Conservation (phyloP, 2,797 vertebrate genomes). For the Netta rufina region DNA sequence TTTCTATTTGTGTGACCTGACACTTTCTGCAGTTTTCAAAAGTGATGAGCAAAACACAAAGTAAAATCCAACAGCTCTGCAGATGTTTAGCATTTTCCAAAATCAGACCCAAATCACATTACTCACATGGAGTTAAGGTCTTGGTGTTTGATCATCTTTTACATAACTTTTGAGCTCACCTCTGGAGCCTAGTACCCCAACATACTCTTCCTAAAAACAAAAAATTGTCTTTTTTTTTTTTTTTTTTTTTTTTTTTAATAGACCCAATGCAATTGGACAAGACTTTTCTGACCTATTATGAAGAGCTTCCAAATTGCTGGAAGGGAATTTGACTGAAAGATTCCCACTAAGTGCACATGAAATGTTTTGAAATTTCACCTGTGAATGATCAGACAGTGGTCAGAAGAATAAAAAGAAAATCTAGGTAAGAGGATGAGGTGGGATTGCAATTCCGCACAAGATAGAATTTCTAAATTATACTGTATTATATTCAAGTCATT, state of each 20-base stretch:
- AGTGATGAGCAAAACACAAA: background rate
- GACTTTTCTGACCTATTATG: background rate
- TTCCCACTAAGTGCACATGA: background rate
- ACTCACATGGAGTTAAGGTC: background rate
- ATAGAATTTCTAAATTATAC: constrained; percentile 54
- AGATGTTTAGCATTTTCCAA: background rate
- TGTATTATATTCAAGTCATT: background rate
- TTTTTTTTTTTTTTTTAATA: background rate
- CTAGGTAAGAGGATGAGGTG: constrained; percentile 27
- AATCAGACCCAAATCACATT: background rate
- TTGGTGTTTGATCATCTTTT: background rate
- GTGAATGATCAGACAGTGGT: constrained; percentile 47
- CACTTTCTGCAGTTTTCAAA: background rate
- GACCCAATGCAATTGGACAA: background rate
- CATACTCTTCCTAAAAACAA: background rate
- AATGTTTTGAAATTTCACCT: constrained; percentile 27
- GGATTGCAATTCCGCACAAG: constrained; percentile 28
- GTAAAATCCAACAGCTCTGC: background rate
- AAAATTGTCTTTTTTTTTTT: background rate
- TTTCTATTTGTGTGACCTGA: background rate
- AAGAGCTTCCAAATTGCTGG: constrained; percentile 27
- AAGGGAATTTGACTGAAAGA: constrained; percentile 6
- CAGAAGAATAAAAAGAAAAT: constrained; percentile 63
- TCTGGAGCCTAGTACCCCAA: background rate
- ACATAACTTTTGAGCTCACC: background rate